phyloP scores from a whole-genome alignment of 2,888 invertebrate species.

The Cartodere bifasciata region DNA sequence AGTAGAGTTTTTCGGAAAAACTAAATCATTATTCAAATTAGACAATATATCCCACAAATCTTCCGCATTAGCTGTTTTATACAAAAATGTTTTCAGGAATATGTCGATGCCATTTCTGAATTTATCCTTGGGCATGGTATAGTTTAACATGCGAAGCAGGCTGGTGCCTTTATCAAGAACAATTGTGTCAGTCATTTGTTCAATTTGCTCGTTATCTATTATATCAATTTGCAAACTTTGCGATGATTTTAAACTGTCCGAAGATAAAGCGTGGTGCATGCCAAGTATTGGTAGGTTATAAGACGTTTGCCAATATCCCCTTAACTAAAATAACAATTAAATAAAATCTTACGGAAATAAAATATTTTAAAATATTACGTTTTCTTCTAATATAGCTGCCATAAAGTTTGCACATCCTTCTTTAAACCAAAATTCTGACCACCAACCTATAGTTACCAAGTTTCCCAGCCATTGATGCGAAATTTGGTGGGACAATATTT shows the following conservation, averaged over 20 bases:
- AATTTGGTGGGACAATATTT: conserved; percentile 52
- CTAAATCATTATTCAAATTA: conserved; percentile 18
- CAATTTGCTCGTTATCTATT: conserved; percentile 42
- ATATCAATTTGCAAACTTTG: conserved; percentile 42
- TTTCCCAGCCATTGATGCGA: conserved; percentile 70
- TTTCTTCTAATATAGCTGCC: conserved; percentile 41
- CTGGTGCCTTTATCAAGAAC: conserved; percentile 38
- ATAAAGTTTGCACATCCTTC: conserved; percentile 61
- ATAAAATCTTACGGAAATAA: conserved; percentile 4
- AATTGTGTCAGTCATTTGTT: conserved; percentile 43
- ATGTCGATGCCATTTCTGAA: conserved; percentile 42
- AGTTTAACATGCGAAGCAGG: conserved; percentile 46
- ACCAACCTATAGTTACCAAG: conserved; percentile 55
- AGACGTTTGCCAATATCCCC: conserved; percentile 43
- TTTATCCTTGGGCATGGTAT: conserved; percentile 39
- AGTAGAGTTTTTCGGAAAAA: conserved; percentile 34
- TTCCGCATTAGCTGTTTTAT: no score
- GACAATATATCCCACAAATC: no score
- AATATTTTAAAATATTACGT: conserved; percentile 27
- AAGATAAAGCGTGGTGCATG: conserved; percentile 41
- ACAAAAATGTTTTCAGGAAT: no score
- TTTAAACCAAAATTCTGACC: conserved; percentile 59
- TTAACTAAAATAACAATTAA: conserved; percentile 34
- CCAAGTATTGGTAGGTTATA: conserved; percentile 40
- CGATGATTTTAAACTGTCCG: conserved; percentile 42